phyloP scores from a whole-genome alignment of 1,140 invertebrate genomes.

The Pachyrhynchus sulphureomaculatus region DNA sequence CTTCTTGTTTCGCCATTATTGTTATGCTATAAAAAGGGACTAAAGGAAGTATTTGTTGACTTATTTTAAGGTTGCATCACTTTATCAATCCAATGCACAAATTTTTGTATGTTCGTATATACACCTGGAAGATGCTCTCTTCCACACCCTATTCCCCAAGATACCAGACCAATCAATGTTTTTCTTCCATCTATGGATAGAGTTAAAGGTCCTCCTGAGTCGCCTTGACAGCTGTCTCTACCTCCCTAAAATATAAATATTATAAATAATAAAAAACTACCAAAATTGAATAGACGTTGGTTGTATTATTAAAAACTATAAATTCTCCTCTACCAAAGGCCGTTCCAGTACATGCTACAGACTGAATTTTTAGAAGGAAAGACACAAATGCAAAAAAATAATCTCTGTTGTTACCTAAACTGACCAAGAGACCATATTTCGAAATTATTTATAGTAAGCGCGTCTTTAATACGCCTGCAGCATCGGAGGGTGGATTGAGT shows the following conservation, averaged over 20 bases:
- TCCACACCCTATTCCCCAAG: slow-evolving; percentile 89
- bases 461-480: no score
- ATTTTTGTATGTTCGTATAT: slow-evolving; percentile 89
- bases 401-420: no score
- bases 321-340: not conserved
- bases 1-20: no score
- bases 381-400: no score
- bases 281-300: not conserved
- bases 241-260: slow-evolving; percentile 57
- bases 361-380: no score
- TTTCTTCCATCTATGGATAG: slow-evolving; percentile 78
- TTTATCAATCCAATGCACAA: slow-evolving; percentile 89
- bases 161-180: slow-evolving; percentile 83
- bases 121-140: slow-evolving; percentile 86
- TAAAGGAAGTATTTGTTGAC: no score
- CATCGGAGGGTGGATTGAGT: no score
- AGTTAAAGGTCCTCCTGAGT: slow-evolving; percentile 81
- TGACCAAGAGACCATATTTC: no score
- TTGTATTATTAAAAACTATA: not conserved
- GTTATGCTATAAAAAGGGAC: no score
- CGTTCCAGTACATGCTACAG: no score
- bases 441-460: no score
- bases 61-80: slow-evolving; percentile 57
- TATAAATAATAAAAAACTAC: slow-evolving; percentile 4
- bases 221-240: slow-evolving; percentile 74